phyloP scores from a whole-genome alignment of 2,888 invertebrate genomes.

The Sialis lutaria region DNA sequence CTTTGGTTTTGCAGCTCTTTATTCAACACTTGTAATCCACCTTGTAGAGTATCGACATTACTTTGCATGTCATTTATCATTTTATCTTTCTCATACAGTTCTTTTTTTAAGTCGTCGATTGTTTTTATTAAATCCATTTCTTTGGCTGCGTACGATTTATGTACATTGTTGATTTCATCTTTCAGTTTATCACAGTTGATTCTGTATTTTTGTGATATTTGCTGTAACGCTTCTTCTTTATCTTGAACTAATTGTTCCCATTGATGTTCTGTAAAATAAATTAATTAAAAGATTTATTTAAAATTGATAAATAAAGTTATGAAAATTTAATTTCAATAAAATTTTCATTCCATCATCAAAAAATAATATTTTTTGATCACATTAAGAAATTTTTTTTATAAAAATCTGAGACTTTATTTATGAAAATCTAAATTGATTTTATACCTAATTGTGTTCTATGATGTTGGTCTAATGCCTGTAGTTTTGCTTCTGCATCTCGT shows the following conservation, averaged over 20 bases:
- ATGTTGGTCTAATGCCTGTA: conserved; percentile 31
- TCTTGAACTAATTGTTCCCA: conserved; percentile 45
- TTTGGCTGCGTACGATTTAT: conserved; percentile 22
- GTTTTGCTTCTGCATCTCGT: conserved; percentile 25
- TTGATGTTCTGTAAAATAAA: conserved; percentile 33
- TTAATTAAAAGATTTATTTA: not conserved
- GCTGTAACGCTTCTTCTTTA: conserved; percentile 38
- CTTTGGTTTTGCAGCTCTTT: conserved; percentile 24
- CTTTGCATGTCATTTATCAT: conserved; percentile 25
- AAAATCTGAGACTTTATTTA: too few relatives aligned
- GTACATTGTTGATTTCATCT: conserved; percentile 25
- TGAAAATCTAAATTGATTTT: not conserved
- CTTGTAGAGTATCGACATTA: conserved; percentile 26
- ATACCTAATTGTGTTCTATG: conserved; percentile 43
- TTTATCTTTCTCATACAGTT: conserved; percentile 21
- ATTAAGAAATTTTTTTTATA: too few relatives aligned
- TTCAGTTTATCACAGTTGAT: conserved; percentile 28
- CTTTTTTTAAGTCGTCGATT: conserved; percentile 24
- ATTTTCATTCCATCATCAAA: too few relatives aligned
- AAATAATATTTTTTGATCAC: too few relatives aligned
- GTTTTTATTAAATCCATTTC: conserved; percentile 25
- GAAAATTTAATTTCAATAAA: too few relatives aligned
- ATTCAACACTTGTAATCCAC: conserved; percentile 26
- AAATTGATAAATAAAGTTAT: too few relatives aligned
- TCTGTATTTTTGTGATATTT: conserved; percentile 41